Base-by-base conservation (phyloP, 2,888 invertebrate species). In the Ophraella communa region DNA sequence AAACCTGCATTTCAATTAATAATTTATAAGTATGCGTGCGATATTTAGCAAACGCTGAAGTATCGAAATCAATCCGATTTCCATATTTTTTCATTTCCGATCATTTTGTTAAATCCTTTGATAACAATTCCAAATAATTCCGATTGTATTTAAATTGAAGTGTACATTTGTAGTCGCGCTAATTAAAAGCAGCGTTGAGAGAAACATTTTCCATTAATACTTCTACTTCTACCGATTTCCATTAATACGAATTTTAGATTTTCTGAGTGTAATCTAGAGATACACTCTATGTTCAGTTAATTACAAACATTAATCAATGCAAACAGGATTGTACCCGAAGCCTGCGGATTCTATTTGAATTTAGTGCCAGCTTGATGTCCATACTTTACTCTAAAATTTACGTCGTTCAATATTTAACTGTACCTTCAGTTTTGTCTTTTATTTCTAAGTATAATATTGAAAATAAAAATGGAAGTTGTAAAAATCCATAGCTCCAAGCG, bases 261-360 rank as follows among this genome's bases (percentile, higher is more conserved):
- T 18, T 44, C 44, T 44, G 10, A 20, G 44, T 20, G 44, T 44
- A 20, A 21, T 11, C 44, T 44, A 44, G 20, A 44, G 10, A 44
- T 44, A 44, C 20, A 44, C 21, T 18, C 21, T 44, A 44, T 44
- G 18, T 44, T 44, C 20, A 20, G 44, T 44, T 35, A 35, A 35
- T 35, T 35, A 35, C 35, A n/a, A 35, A 35, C 35, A 35, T 35
- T n/a, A 35, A 35, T 35, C 35, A 35, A 35, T 14, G 35, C 35
- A 35, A 35, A 35, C 35, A 35, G 35, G n/a, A 35, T 14, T 35
- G 35, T 35, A 35, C 27, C 3, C 35, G 11, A n/a, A 35, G 21
- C 39, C 39, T 23, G 24, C 4, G 8, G 27, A 39, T 39, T 54
- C 53, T 21, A 35, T 54, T 54, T 33, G 44, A 44, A 44, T 44